These are phyloP conservation scores for Eutrigla gurnardus DNA, from an alignment of 2,797 vertebrate species.

Conservation along the genomic window DNA sequence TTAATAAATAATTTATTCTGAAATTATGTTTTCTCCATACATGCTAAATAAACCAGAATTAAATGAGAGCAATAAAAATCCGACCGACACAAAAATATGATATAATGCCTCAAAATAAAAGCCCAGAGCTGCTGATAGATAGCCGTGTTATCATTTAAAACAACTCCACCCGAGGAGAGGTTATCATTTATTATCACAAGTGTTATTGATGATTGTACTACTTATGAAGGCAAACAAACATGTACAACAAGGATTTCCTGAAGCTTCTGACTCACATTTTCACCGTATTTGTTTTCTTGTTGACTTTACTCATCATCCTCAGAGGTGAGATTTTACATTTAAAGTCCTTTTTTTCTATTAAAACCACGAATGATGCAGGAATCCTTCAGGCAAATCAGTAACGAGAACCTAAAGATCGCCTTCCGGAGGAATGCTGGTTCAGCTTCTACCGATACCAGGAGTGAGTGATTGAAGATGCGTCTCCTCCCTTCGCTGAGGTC, in stretches of 20 bases:
- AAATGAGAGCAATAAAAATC: background rate
- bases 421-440: background rate
- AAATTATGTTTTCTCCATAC: background rate
- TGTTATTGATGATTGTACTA: background rate
- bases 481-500: background rate
- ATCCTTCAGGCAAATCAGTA: slow-evolving; percentile 11
- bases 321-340: background rate
- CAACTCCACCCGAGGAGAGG: background rate
- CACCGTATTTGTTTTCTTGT: too few species aligned
- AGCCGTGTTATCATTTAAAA: background rate
- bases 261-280: too few species aligned
- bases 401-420: background rate
- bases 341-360: background rate
- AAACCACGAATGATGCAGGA: background rate
- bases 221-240: background rate
- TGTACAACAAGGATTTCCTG: background rate
- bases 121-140: background rate
- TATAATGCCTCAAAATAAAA: too few species aligned
- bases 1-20: background rate
- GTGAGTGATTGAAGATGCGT: background rate
- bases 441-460: slow-evolving; percentile 1
- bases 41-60: background rate
- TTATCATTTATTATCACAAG: background rate
- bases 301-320: too few species aligned
- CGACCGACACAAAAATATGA: too few species aligned